Evolutionary conservation across 2,113 vertebrate species (phyloP), one percentile per base, ranked within the genome.

Genomic region (Thalassoma bifasciatum): DNA sequence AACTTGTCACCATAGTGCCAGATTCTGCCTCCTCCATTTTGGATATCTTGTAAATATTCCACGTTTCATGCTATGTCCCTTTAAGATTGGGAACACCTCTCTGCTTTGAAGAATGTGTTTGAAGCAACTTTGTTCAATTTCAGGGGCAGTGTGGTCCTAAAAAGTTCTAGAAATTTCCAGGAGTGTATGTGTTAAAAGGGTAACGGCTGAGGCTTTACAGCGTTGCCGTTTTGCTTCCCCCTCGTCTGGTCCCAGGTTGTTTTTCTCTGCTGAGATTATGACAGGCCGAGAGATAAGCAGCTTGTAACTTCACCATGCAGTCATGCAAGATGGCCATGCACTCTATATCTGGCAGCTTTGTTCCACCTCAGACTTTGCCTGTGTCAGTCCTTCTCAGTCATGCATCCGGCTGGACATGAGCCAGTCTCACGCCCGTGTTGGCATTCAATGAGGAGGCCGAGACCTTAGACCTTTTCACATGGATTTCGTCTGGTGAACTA

Each of bases 251-350:
- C 47, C 24, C 38, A 16, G 68, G 66, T 83, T 78, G 38, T 84
- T 74, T 79, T 66, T n/a, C 47, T 36, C 71, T 10, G n/a, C 61
- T 62, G 47, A 69, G 79, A 84, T 84, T 82, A 69, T 74, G 75
- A 69, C 77, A 80, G 71, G 59, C 65, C 77, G 63, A 17, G 50
- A 82, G 79, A 87, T 91, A 90, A 88, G 80, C 81, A 69, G 84
- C 77, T 91, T 88, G 71, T 61, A 60, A 73, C 56, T 52, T 59
- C 23, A 47, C 38, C 53, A 49, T 67, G n/a, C 72, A 56, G 64
- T 19, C 68, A 7, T 37, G 58, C 79, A 75, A 75, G 71, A 75
- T 70, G 76, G 67, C 64, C 0, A 8, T 34, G 10, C n/a, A 13
- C 11, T 21, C 66, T 58, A 16, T 40, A 52, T 54, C 21, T 47